A percentile compares a stretch with the other conserved stretches of the same genome.
Evolutionary conservation across 2,888 invertebrate species (phyloP).

Genomic region (Agonum fuliginosum): DNA sequence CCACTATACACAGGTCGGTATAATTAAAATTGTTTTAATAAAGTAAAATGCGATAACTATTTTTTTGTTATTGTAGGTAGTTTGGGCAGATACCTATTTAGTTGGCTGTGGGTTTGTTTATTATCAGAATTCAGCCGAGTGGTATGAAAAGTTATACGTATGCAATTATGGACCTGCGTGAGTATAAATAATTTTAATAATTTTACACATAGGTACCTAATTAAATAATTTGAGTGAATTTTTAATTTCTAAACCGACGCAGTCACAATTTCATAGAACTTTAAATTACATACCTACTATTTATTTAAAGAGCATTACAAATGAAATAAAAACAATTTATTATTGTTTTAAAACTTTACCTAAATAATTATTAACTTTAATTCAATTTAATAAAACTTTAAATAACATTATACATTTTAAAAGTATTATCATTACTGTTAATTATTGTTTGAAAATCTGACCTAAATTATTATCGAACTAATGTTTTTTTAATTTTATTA

Average conservation of each 20-base stretch:
- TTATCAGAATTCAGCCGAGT: slow-evolving; percentile 78
- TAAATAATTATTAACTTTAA: too few species aligned
- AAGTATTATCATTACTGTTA: too few species aligned
- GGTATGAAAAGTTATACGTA: slow-evolving; percentile 80
- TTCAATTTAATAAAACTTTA: too few species aligned
- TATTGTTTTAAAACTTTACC: too few species aligned
- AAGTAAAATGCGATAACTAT: slow-evolving; percentile 1
- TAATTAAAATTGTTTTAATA: neutral
- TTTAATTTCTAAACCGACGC: too few species aligned
- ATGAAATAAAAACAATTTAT: too few species aligned
- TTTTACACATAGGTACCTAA: too few species aligned
- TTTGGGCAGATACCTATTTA: slow-evolving; percentile 90
- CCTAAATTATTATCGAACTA: neutral
- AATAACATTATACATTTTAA: too few species aligned
- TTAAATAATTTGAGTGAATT: too few species aligned
- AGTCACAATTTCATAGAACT: too few species aligned
- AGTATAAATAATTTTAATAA: slow-evolving; percentile 64
- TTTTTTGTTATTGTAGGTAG: slow-evolving; percentile 77
- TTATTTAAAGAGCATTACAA: too few species aligned
- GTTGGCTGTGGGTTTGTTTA: slow-evolving; percentile 92
- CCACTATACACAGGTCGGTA: slow-evolving; percentile 87
- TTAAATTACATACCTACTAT: too few species aligned
- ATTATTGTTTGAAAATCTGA: neutral
- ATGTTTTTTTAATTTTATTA: slow-evolving; percentile 61
- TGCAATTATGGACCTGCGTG: slow-evolving; percentile 90